Base-by-base conservation (phyloP, 92 coral and sea anemone species). In the Phenganax marumi region DNA sequence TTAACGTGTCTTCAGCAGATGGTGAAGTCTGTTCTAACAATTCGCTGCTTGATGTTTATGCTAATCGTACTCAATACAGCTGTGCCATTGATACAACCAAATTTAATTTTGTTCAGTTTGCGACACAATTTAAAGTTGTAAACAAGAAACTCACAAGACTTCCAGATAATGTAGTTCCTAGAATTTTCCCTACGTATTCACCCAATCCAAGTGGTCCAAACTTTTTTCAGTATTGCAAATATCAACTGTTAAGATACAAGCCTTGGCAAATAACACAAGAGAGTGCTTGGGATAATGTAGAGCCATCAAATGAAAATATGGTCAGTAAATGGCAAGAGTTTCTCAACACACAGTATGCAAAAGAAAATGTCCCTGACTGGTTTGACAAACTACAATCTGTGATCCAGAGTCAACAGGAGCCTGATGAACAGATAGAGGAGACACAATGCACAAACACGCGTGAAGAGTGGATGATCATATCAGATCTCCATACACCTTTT, bases 151-250 rank as follows among this genome's bases (percentile, higher is more conserved):
- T 90, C 17, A 82, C 81, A 22, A 81, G 72, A 70, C 51, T 86
- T 19, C 83, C 91, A 74, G 89, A 85, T 3, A 88, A 90, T 79
- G 90, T 90, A 0, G 72, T 90, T 64, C 93, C 90, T 24, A 80
- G 70, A 55, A 85, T 90, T 19, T 88, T 85, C 51, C 91, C 89
- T 10, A 84, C 86, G 62, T 90, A 84, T 82, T 90, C 92, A 51
- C 81, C 84, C 46, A 90, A 90, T 80, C 93, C 93, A 50, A 90
- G 63, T 70, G 91, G 93, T 19, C 82, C 89, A 73, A 90, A 88
- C 51, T 85, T 77, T 22, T 79, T 33, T 61, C 70, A 3, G 64
- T 89, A 90, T 81, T 90, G 89, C 82, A 87, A 87, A 84, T 90
- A 90, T 75, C 88, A 90, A 51, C 85, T 87, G 68, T 77, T 84